Percentiles rank a stretch among this genome's conserved stretches.
Conservation (phyloP, 1,140 invertebrate genomes). For the Polypedilum vanderplanki region DNA sequence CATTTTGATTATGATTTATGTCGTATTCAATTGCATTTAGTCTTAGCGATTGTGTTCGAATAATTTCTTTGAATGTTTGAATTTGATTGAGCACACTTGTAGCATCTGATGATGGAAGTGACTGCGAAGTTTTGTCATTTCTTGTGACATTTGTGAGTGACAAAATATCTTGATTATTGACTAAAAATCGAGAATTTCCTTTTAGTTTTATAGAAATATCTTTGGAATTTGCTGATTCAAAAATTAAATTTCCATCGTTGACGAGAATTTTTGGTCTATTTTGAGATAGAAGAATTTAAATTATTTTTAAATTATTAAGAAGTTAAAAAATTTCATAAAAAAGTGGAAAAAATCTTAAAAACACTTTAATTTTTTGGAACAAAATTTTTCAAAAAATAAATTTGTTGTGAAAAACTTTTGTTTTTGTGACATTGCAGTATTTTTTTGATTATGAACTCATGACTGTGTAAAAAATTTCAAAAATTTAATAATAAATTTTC, state of each 20-base stretch:
- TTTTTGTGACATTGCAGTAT: too few relatives aligned
- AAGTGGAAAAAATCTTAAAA: too few relatives aligned
- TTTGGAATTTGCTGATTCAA: constrained; percentile 54
- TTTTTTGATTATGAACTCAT: too few relatives aligned
- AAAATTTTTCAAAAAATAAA: too few relatives aligned
- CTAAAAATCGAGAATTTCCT: constrained; percentile 53
- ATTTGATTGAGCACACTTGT: constrained; percentile 28
- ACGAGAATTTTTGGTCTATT: constrained; percentile 55
- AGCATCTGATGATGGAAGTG: constrained; percentile 33
- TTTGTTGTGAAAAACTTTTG: too few relatives aligned
- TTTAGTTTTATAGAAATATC: constrained; percentile 57
- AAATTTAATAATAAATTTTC: too few relatives aligned
- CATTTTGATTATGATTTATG: constrained; percentile 26
- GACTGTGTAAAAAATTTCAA: too few relatives aligned
- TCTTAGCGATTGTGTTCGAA: constrained; percentile 38
- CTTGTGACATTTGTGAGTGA: neutral
- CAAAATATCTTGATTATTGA: constrained; percentile 51
- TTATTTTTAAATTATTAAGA: neutral
- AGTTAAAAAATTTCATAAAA: neutral
- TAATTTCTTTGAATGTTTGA: constrained; percentile 43
- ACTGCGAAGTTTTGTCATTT: constrained; percentile 31
- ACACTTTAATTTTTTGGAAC: too few relatives aligned
- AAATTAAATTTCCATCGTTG: constrained; percentile 55
- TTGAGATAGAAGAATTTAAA: too few relatives aligned
- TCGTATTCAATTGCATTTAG: neutral